Evolutionary conservation across 2,888 invertebrate species (phyloP).

Genomic region (Cheilosia pagana): DNA sequence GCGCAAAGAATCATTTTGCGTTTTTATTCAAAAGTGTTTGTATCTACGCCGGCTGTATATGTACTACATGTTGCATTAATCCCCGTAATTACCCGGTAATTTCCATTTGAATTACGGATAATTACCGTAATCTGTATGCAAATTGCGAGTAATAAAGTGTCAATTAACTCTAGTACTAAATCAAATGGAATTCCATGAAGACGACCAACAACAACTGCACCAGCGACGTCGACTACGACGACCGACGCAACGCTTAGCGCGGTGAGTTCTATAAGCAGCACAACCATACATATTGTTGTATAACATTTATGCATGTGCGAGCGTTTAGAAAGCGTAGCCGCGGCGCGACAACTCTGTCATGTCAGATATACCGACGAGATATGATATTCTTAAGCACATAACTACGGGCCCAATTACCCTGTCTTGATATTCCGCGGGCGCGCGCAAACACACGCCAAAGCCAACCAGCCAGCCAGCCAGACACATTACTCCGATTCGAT

Average conservation of each 20-base stretch:
- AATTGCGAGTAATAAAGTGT: slow-evolving; percentile 74
- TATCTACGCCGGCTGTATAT: slow-evolving; percentile 17
- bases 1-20: slow-evolving; percentile 33
- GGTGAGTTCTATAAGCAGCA: slow-evolving; percentile 39
- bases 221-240: neutral
- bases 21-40: slow-evolving; percentile 7
- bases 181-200: slow-evolving; percentile 73
- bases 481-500: slow-evolving; percentile 74
- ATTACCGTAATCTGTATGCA: slow-evolving; percentile 75
- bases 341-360: slow-evolving; percentile 71
- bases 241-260: slow-evolving; percentile 8
- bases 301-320: slow-evolving; percentile 4
- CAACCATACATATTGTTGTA: slow-evolving; percentile 5
- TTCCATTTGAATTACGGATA: slow-evolving; percentile 74
- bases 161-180: slow-evolving; percentile 75
- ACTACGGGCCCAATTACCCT: slow-evolving; percentile 70
- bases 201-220: slow-evolving; percentile 15
- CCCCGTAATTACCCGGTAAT: slow-evolving; percentile 74
- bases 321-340: slow-evolving; percentile 63
- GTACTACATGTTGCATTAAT: slow-evolving; percentile 74
- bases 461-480: slow-evolving; percentile 26
- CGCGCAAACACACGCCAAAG: slow-evolving; percentile 10
- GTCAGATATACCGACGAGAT: slow-evolving; percentile 66
- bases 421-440: slow-evolving; percentile 40
- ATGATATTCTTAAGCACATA: slow-evolving; percentile 72